These are phyloP conservation scores for Hypotaenidia philippensis DNA, from an alignment of 2,797 vertebrate species.

Conservation along the genomic window DNA sequence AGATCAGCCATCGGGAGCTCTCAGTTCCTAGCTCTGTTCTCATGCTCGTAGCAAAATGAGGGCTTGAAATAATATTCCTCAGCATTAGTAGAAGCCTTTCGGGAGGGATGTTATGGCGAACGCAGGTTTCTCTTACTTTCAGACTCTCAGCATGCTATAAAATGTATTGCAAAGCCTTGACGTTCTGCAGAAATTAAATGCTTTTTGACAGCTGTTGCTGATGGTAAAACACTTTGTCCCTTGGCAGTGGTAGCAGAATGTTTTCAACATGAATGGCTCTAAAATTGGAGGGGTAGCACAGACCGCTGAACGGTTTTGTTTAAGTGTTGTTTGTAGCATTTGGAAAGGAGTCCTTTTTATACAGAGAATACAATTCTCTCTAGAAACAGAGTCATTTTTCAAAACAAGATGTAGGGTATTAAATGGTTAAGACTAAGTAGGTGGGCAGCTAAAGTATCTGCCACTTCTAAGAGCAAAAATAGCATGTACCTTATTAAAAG, in stretches of 20 bases:
- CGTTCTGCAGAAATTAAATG: neutral
- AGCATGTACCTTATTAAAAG: slow-evolving; percentile 92
- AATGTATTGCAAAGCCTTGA: neutral
- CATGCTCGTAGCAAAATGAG: neutral
- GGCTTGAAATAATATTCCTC: neutral
- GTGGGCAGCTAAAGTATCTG: slow-evolving; percentile 74
- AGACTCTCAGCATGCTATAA: neutral
- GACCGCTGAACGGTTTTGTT: neutral
- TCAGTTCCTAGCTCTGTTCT: neutral
- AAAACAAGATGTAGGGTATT: neutral
- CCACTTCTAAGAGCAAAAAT: slow-evolving; percentile 84
- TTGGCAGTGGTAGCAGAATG: neutral
- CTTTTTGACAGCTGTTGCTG: neutral
- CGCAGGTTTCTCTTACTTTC: neutral
- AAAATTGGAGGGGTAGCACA: neutral
- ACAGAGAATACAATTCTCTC: neutral
- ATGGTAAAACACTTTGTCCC: neutral
- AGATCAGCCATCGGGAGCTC: neutral
- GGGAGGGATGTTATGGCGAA: neutral
- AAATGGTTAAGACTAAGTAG: slow-evolving; percentile 74
- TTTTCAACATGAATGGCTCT: neutral
- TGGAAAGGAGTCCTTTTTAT: neutral
- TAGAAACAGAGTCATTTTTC: neutral
- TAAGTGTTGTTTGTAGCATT: neutral
- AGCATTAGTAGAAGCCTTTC: neutral